Evolutionary conservation across 2,797 vertebrate species (phyloP).

Genomic region (Pagetopsis macropterus): DNA sequence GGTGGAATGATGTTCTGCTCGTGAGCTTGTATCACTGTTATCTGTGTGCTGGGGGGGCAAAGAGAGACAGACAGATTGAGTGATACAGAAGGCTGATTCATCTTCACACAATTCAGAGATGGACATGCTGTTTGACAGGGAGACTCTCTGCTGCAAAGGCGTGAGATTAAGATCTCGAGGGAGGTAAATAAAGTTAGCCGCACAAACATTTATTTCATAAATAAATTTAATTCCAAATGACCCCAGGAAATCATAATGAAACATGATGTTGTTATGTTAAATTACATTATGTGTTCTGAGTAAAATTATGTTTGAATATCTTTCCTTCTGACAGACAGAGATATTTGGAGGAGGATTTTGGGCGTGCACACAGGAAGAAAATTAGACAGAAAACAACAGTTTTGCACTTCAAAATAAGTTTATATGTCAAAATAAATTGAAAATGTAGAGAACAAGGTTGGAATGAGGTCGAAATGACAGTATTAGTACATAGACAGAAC

Average conservation of each 20-base stretch:
- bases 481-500: too few species aligned
- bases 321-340: slow-evolving; percentile 15
- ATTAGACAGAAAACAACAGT: too few species aligned
- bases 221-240: slow-evolving; percentile 30
- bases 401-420: too few species aligned
- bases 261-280: slow-evolving; percentile 28
- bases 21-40: slow-evolving; percentile 64
- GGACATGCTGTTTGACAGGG: slow-evolving; percentile 60
- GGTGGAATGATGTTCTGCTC: slow-evolving; percentile 70
- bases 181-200: slow-evolving; percentile 38
- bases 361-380: too few species aligned
- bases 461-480: too few species aligned
- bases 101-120: slow-evolving; percentile 41
- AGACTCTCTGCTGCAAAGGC: slow-evolving; percentile 34
- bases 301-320: slow-evolving; percentile 3
- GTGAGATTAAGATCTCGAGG: slow-evolving; percentile 34
- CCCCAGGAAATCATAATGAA: slow-evolving; percentile 43
- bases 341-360: not conserved
- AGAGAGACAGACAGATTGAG: slow-evolving; percentile 22
- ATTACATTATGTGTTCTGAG: slow-evolving; percentile 26
- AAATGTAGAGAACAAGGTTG: too few species aligned
- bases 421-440: too few species aligned
- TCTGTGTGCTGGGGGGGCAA: slow-evolving; percentile 41
- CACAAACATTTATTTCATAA: slow-evolving; percentile 35
- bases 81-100: slow-evolving; percentile 54